Percentiles rank a stretch among this genome's conserved stretches.
These are phyloP conservation scores for Acanthiza pusilla DNA, from an alignment of 2,797 vertebrate genomes.

Conservation along the genomic window DNA sequence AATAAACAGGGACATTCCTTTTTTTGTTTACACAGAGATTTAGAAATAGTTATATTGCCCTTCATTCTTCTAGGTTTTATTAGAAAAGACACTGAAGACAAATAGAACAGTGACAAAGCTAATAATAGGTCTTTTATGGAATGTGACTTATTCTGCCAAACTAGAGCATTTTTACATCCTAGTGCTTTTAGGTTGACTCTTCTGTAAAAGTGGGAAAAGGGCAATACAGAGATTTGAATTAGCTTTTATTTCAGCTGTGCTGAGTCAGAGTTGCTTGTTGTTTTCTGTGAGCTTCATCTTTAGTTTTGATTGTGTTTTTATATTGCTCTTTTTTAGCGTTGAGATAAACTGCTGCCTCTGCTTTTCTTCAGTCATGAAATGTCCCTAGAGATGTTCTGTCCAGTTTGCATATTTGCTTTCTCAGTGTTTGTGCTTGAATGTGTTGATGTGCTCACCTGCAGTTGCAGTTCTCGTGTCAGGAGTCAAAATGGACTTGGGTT, in stretches of 20 bases:
- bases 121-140: constrained; percentile 9
- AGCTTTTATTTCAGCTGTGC: not conserved
- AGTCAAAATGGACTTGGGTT: not conserved
- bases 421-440: rapidly evolving
- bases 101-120: constrained; percentile 32
- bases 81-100: constrained; percentile 28
- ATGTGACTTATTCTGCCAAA: not conserved
- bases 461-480: not conserved
- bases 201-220: not conserved
- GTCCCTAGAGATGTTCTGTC: not conserved
- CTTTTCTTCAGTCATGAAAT: not conserved
- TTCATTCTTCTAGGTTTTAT: constrained; percentile 25
- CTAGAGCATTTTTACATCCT: constrained; percentile 12
- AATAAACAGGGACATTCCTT: not conserved
- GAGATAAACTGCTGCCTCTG: not conserved
- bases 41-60: constrained; percentile 14
- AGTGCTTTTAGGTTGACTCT: not conserved
- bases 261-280: not conserved
- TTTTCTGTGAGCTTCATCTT: not conserved
- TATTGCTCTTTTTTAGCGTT: not conserved
- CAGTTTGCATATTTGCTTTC: not conserved
- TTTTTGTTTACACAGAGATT: not conserved
- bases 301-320: not conserved
- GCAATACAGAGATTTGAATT: not conserved
- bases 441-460: not conserved